Base-by-base conservation (phyloP, 1,140 invertebrate species). In the Tetramorium parvispinum region DNA sequence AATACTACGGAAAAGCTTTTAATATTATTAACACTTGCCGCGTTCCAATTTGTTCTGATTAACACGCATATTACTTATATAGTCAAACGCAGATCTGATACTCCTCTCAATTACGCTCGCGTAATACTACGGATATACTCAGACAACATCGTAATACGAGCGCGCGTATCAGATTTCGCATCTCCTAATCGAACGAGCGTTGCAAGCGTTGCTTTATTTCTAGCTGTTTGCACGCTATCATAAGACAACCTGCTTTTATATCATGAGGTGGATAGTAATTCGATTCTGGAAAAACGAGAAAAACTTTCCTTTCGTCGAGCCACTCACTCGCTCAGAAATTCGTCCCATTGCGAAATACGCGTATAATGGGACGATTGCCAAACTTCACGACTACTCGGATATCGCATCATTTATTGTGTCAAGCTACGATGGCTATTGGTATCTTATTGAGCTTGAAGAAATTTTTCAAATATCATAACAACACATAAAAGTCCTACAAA, bases 131-230 rank as follows among this genome's bases (percentile, higher is more conserved):
- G 37, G 78, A 57, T 82, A 71, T 46, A 71, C 51, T 70, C 79
- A 73, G 55, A 55, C 40, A 82, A 73, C 66, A 32, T 71, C 18
- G 78, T 73, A 73, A 82, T 46, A 73, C 66, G 79, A 82, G 51
- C 79, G 40, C 53, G 66, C 66, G 24, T 82, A 82, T 82, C 79
- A 46, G 53, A 82, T 82, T 82, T 82, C 79, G 40, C 66, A 82
- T 59, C 79, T 82, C 40, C 79, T 73, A 82, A 82, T 82, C 79
- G 79, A 82, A 82, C 66, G 24, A 59, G 24, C 37, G 53, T 82
- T 46, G 24, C 66, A 59, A 46, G 40, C 24, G 24, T 57, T 46
- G 65, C 79, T 73, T 82, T 82, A 59, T 82, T 73, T 82, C 66
- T 46, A 73, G 65, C 66, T 49, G 79, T 73, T 65, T 57, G 40